Base-by-base conservation (phyloP, 2,797 vertebrate species). In the Onychomys arenicola region DNA sequence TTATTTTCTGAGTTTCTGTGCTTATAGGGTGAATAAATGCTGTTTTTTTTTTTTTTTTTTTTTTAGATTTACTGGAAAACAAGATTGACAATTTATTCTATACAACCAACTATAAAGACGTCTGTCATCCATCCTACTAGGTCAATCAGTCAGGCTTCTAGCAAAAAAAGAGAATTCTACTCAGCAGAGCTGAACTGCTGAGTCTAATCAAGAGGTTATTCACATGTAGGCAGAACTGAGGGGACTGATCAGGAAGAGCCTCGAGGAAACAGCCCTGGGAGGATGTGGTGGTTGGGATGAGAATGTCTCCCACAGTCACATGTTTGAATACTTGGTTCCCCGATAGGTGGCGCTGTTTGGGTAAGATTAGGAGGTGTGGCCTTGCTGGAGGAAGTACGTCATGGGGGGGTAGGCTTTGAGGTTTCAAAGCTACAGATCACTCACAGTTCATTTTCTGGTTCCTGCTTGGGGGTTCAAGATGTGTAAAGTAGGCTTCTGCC, bases 61-160 rank as follows among this genome's bases (percentile, higher is more conserved):
- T n/a, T n/a, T n/a, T n/a, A 49, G 34, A 71, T 93, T 83, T 43
- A 69, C 40, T 67, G 11, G 52, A 80, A 94, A 90, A 78, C 85
- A 82, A 90, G 40, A 87, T 89, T 83, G 83, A 81, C 49, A 71
- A 65, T 69, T 92, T 94, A 77, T 93, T 84, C 32, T 73, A 12
- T 29, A 6, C n/a, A n/a, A n/a, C n/a, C 75, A 93, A 76, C 55
- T 85, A 34, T 76, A 93, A 82, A 80, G 69, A 63, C 27, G 25
- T 46, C 61, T 27, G 1, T 89, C 32, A 49, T 90, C 12, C 6
- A 65, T 46, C 37, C 17, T n/a, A 40, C 55, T 32, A 59, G 16
- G 63, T 81, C n/a, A 49, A 61, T 82, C 34, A 57, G 23, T 34
- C n/a, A 84, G 34, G 0, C n/a, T 76, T 73, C 78, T 19, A 69